Percentiles rank a stretch among this genome's conserved stretches.
Conservation (phyloP, 2,888 invertebrate species). For the Lasioglossum villosulum region DNA sequence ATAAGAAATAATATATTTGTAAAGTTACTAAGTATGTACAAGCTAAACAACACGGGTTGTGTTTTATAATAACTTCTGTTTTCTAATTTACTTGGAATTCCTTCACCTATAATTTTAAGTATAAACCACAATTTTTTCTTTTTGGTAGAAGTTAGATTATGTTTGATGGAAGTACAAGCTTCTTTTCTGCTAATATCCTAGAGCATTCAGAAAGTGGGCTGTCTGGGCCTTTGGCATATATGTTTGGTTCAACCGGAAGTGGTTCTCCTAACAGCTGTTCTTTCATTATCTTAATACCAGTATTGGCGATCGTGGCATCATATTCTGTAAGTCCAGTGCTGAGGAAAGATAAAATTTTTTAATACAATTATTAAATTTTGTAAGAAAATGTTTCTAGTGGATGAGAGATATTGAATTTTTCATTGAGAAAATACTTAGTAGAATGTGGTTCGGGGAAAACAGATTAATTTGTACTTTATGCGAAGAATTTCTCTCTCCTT, state of each 20-base stretch:
- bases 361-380: no score
- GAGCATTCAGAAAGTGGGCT: conserved; percentile 67
- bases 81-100: conserved; percentile 43
- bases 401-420: background rate
- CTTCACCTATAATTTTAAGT: conserved; percentile 19
- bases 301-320: conserved; percentile 65
- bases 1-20: conserved; percentile 48
- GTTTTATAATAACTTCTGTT: conserved; percentile 67
- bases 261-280: conserved; percentile 58
- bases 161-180: conserved; percentile 53
- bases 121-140: background rate
- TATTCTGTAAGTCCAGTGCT: conserved; percentile 78
- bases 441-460: background rate
- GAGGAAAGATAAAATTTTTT: conserved; percentile 25
- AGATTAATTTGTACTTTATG: conserved; percentile 62
- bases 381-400: background rate
- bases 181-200: conserved; percentile 50
- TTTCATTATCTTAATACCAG: conserved; percentile 68
- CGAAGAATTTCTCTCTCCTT: conserved; percentile 74
- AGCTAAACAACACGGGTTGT: conserved; percentile 46
- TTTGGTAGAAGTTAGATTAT: conserved; percentile 22
- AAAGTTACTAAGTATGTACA: conserved; percentile 37
- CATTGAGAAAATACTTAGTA: background rate
- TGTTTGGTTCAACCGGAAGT: conserved; percentile 56
- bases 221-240: conserved; percentile 45